Conservation (phyloP, 1,140 invertebrate species). For the Drosophila biarmipes region DNA sequence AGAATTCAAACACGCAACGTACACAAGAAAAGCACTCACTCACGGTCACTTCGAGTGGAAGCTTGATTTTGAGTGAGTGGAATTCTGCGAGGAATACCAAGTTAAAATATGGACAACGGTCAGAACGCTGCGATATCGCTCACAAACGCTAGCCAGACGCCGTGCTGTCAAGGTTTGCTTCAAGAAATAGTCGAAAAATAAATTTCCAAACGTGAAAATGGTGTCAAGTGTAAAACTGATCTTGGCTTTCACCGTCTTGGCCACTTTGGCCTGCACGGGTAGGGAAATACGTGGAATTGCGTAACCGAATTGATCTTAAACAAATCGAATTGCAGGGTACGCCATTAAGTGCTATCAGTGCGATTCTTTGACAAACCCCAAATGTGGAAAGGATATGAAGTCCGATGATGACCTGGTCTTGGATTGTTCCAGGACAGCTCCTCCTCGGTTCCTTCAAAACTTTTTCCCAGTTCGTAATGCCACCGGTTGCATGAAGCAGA, state of each 20-base stretch:
- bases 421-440: constrained; percentile 56
- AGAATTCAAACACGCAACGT: constrained; percentile 40
- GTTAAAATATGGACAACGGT: constrained; percentile 4
- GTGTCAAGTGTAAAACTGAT: constrained; percentile 64
- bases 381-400: constrained; percentile 73
- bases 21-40: constrained; percentile 26
- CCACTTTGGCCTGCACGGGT: constrained; percentile 69
- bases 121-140: constrained; percentile 10
- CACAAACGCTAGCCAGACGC: constrained; percentile 33
- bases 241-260: constrained; percentile 65
- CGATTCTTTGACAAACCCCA: constrained; percentile 53
- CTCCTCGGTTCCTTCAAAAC: constrained; percentile 62
- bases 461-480: constrained; percentile 64
- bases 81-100: constrained; percentile 17
- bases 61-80: constrained; percentile 23
- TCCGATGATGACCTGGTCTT: constrained; percentile 40
- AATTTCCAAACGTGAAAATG: constrained; percentile 54
- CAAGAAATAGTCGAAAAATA: neutral
- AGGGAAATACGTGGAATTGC: constrained; percentile 1
- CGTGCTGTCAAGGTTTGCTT: constrained; percentile 43
- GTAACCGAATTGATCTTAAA: neutral
- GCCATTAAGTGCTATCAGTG: constrained; percentile 78
- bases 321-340: constrained; percentile 46
- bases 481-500: constrained; percentile 79
- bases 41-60: constrained; percentile 17